Evolutionary conservation across 1,140 invertebrate species (phyloP), one percentile per base, ranked within the genome.

Genomic region (Ephestia elutella): DNA sequence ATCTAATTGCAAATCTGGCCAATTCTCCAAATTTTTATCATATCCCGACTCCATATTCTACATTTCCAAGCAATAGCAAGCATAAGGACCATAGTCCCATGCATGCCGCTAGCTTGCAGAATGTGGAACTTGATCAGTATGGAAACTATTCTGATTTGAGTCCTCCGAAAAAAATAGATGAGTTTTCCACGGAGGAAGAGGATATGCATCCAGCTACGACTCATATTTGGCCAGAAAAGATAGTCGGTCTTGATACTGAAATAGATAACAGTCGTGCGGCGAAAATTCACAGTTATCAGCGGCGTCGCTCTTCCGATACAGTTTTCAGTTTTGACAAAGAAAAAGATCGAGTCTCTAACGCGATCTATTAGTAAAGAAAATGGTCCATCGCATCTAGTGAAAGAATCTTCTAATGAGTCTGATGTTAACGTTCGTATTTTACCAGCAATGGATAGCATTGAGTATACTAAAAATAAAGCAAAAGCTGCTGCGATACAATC

Each of bases 251-350:
- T 5, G 86, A 90, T 28, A 90, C 90, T 0, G 90, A 91, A 77
- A 89, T 91, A 11, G 75, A 85, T 60, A 84, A 75, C 59, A 87
- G 69, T 58, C 80, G 89, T 65, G 75, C 82, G 17, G 72, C 78
- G 32, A 89, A 89, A 77, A 82, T 86, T 57, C 79, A 84, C 18
- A 88, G 74, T 53, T 90, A 88, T 64, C 89, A 89, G 63, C 73
- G 87, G 25, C 84, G 87, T 21, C 78, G 87, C 9, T 90, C 90
- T 32, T 91, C 91, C 0, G 91, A 92, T 32, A 93, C 92, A 49
- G 92, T 93, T 11, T 93, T 93, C 64, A 93, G 92, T 71, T 93
- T 93, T 60, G 92, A 93, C 67, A 92, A 93, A 76, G 92, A 93
- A 63, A n/a, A 90, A 92, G 68, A 93, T 93, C 44, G 92, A 93